Conservation (phyloP, 2,113 vertebrate species). For the Ophiodon elongatus region DNA sequence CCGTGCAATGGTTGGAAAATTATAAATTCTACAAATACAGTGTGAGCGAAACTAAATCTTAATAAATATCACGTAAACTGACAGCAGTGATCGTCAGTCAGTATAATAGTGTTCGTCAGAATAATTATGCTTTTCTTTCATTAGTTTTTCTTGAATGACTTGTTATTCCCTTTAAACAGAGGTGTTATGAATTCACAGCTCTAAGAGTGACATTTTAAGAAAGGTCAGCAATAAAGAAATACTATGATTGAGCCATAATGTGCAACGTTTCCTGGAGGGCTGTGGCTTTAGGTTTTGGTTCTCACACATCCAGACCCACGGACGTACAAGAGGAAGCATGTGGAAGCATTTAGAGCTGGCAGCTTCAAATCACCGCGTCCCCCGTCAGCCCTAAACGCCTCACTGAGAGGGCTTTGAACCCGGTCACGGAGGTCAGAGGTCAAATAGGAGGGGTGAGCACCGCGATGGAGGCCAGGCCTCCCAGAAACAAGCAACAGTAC, state of each 20-base stretch:
- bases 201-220: background rate
- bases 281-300: conserved; percentile 20
- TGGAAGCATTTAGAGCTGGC: conserved; percentile 76
- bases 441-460: conserved; percentile 42
- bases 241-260: background rate
- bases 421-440: conserved; percentile 72
- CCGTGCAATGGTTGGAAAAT: too few species aligned
- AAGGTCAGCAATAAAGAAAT: background rate
- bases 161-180: background rate
- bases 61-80: background rate
- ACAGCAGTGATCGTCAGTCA: too few species aligned
- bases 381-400: conserved; percentile 56
- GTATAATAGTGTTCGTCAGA: background rate
- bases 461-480: conserved; percentile 54
- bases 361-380: conserved; percentile 64
- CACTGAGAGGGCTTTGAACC: conserved; percentile 70
- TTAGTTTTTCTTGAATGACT: background rate
- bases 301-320: conserved; percentile 17
- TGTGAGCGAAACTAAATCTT: background rate
- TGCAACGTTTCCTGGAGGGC: background rate
- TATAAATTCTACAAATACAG: background rate
- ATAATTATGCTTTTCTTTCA: background rate
- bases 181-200: background rate
- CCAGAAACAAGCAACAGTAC: conserved; percentile 11
- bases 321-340: conserved; percentile 61